A percentile compares a stretch with the other conserved stretches of the same genome.
Evolutionary conservation across 2,113 vertebrate species (phyloP).

Genomic region (Chunga burmeisteri): DNA sequence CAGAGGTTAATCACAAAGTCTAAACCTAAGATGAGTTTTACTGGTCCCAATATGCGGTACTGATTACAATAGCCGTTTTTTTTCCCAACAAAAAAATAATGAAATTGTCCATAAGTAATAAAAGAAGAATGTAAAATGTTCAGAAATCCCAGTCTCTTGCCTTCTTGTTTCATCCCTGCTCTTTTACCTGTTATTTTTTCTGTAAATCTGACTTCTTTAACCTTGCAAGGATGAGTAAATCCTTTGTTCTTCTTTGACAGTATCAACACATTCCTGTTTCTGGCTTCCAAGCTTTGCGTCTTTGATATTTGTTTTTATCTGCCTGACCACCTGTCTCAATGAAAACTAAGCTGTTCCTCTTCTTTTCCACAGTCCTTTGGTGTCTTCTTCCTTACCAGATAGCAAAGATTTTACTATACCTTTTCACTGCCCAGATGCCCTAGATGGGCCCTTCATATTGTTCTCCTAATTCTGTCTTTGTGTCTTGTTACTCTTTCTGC

Average conservation of each 20-base stretch:
- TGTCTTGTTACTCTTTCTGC: background rate
- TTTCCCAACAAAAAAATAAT: background rate
- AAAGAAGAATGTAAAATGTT: background rate
- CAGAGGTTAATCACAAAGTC: background rate
- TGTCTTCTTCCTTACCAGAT: background rate
- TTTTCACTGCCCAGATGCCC: background rate
- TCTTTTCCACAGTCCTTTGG: background rate
- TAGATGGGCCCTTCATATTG: background rate
- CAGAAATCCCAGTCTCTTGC: background rate
- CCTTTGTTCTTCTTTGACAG: background rate
- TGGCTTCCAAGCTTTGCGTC: background rate
- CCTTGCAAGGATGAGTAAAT: background rate
- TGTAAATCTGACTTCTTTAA: background rate
- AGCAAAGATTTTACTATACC: background rate
- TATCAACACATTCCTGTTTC: background rate
- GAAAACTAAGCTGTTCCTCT: background rate
- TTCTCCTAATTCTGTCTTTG: background rate
- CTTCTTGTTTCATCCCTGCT: background rate
- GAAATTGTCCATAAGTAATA: background rate
- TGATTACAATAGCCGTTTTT: background rate
- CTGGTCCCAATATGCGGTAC: background rate
- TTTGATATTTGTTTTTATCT: background rate
- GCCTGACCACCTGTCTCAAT: background rate
- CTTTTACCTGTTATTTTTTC: background rate
- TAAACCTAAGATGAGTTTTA: background rate